Evolutionary conservation across 2,888 invertebrate genomes (phyloP).

Genomic region (Platypus cylindrus): DNA sequence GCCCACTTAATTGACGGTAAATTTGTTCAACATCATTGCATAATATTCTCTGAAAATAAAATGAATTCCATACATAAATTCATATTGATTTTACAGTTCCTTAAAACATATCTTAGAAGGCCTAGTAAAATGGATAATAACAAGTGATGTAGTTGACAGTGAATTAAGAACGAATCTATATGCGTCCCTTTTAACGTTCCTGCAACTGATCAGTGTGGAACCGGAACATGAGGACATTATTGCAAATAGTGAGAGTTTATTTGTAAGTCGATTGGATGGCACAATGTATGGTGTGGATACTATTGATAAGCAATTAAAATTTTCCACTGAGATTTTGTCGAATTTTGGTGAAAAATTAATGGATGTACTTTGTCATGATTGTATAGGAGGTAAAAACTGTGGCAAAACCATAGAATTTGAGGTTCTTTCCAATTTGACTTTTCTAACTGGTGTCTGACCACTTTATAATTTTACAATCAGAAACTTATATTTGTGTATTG

Average conservation of each 20-base stretch:
- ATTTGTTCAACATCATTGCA: too few species aligned
- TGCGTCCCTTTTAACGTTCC: conserved; percentile 66
- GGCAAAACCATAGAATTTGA: too few species aligned
- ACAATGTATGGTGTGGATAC: conserved; percentile 33
- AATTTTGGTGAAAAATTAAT: conserved; percentile 72
- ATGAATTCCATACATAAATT: background rate
- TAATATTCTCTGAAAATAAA: background rate
- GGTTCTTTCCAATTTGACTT: too few species aligned
- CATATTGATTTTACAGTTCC: conserved; percentile 34
- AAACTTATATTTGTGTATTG: too few species aligned
- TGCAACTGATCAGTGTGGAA: conserved; percentile 55
- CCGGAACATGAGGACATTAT: conserved; percentile 16
- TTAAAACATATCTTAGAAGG: conserved; percentile 61
- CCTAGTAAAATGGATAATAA: conserved; percentile 71
- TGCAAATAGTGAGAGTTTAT: conserved; percentile 35
- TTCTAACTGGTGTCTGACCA: too few species aligned
- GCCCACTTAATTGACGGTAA: too few species aligned
- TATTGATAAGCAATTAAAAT: conserved; percentile 30
- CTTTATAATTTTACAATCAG: too few species aligned
- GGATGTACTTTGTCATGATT: conserved; percentile 73
- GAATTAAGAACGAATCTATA: conserved; percentile 78
- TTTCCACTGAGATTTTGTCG: conserved; percentile 48
- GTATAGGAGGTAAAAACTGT: conserved; percentile 56
- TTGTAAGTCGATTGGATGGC: conserved; percentile 54
- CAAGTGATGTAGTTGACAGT: conserved; percentile 68